A percentile compares a stretch with the other conserved stretches of the same genome.
These are phyloP conservation scores for Zaprionus vittiger DNA, from an alignment of 1,140 invertebrate genomes.

Conservation along the genomic window DNA sequence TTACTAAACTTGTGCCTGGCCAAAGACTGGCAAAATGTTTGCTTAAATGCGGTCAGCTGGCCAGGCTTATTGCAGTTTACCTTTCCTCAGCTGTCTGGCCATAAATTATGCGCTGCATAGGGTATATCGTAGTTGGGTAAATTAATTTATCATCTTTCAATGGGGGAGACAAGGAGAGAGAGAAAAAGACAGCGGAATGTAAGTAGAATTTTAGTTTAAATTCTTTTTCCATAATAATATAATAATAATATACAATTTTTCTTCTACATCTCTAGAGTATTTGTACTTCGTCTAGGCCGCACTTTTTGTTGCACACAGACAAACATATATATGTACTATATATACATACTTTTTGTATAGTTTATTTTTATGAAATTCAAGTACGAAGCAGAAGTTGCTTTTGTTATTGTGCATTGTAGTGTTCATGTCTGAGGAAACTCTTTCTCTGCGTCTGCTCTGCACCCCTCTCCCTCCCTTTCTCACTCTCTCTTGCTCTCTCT, in stretches of 20 bases:
- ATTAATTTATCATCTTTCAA: neutral
- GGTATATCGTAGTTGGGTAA: neutral
- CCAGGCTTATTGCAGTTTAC: conserved; percentile 20
- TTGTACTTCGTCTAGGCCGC: neutral
- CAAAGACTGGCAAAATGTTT: conserved; percentile 39
- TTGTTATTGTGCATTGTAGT: conserved; percentile 60
- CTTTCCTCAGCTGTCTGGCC: neutral
- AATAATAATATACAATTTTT: neutral
- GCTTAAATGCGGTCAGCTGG: conserved; percentile 47
- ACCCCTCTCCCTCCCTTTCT: neutral
- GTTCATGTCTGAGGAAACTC: conserved; percentile 60
- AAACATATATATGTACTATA: no score
- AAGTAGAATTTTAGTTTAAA: neutral
- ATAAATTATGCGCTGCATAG: neutral
- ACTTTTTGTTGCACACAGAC: conserved; percentile 12
- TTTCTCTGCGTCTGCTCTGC: conserved; percentile 1
- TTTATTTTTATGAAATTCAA: conserved; percentile 48
- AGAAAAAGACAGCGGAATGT: neutral
- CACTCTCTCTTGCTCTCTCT: no score
- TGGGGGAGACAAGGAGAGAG: neutral
- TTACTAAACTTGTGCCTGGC: conserved; percentile 28
- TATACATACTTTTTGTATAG: conserved; percentile 17
- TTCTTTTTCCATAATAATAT: neutral
- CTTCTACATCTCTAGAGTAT: neutral
- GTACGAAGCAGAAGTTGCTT: conserved; percentile 38